Conservation (phyloP, 2,113 vertebrate genomes). For the Pitta sordida region DNA sequence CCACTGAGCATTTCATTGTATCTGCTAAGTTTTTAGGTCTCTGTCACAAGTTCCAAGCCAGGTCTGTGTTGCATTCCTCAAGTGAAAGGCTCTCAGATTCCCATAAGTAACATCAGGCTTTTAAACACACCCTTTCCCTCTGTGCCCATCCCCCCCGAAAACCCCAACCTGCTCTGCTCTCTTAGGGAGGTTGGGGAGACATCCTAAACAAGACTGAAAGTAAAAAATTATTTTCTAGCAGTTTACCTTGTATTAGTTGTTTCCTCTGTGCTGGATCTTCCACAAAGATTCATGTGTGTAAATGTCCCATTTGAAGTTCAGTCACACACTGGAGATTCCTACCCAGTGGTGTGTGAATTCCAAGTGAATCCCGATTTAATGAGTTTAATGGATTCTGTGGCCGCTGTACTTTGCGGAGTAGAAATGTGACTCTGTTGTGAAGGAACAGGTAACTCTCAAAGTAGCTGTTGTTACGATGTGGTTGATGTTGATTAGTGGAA, state of each 20-base stretch:
- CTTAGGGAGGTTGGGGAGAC: not conserved
- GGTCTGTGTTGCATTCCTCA: not conserved
- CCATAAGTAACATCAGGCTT: not conserved
- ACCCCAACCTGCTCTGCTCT: fast-evolving
- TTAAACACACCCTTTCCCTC: not conserved
- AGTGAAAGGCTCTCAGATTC: not conserved
- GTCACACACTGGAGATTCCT: not conserved
- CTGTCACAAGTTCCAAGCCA: not conserved
- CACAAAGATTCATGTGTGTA: not conserved
- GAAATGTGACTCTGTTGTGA: not conserved
- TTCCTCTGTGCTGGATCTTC: not conserved
- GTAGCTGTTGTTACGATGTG: not conserved
- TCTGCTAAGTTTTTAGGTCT: not conserved
- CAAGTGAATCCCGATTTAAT: not conserved
- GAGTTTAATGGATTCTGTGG: not conserved
- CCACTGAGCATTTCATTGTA: not conserved
- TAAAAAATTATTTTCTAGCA: not conserved
- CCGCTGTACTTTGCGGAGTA: not conserved
- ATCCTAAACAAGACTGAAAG: not conserved
- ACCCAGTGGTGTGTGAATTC: fast-evolving
- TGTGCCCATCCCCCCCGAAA: not conserved
- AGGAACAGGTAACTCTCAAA: not conserved
- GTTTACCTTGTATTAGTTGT: not conserved
- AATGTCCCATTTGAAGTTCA: not conserved
- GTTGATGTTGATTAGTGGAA: not conserved